Percentiles rank a stretch among this genome's conserved stretches.
Evolutionary conservation across 2,797 vertebrate genomes (phyloP).

Genomic region (Bradypodion pumilum): DNA sequence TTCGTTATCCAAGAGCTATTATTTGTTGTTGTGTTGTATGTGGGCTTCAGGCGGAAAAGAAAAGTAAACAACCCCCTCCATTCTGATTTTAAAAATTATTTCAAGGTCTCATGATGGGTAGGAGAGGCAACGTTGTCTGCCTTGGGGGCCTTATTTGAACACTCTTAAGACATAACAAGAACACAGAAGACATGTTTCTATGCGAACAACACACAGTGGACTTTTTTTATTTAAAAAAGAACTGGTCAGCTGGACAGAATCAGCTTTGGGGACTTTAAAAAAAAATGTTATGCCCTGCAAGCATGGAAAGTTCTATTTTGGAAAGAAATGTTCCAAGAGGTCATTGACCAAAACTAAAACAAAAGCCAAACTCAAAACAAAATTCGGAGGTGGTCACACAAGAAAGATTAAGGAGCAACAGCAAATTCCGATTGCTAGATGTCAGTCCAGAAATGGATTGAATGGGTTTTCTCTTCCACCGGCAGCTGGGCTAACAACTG

Average conservation of each 20-base stretch:
- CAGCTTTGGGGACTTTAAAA: neutral
- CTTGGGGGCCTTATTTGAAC: slow-evolving; percentile 8
- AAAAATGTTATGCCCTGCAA: too few relatives aligned
- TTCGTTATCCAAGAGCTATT: neutral
- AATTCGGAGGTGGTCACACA: neutral
- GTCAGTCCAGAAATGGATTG: slow-evolving; percentile 55
- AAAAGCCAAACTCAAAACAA: neutral
- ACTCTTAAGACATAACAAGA: neutral
- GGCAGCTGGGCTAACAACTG: slow-evolving; percentile 42
- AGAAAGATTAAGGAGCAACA: slow-evolving; percentile 21
- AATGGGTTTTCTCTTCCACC: slow-evolving; percentile 46
- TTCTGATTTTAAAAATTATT: slow-evolving; percentile 15
- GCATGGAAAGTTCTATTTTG: slow-evolving; percentile 21
- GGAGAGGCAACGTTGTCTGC: neutral
- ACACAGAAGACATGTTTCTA: neutral
- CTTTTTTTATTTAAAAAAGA: neutral
- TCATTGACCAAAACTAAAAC: neutral
- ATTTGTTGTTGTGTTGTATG: neutral
- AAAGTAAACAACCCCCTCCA: neutral
- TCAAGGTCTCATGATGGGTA: slow-evolving; percentile 11
- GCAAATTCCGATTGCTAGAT: slow-evolving; percentile 39
- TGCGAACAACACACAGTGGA: neutral
- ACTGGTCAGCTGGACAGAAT: neutral
- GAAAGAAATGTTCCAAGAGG: slow-evolving; percentile 23
- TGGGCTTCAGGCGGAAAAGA: neutral